These are phyloP conservation scores for Teleiodes luculella DNA, from an alignment of 2,888 invertebrate species.

Conservation along the genomic window DNA sequence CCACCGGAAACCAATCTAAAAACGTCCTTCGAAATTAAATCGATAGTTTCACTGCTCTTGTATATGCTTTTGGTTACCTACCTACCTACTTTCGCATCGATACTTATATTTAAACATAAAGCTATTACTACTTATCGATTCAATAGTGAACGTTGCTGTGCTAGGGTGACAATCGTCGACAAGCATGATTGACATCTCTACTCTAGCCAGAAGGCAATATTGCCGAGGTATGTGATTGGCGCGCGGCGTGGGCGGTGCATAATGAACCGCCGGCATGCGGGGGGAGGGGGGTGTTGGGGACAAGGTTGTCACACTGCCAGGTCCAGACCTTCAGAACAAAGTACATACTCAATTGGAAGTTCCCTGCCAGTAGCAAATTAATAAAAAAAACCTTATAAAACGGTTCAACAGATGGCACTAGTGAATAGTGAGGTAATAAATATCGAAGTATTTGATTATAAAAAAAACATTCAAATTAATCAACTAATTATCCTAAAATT, in stretches of 20 bases:
- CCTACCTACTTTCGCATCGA: background rate
- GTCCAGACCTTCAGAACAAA: too few species aligned
- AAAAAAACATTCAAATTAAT: too few species aligned
- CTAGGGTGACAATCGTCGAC: slow-evolving; percentile 37
- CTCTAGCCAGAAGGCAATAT: slow-evolving; percentile 69
- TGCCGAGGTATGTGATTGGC: slow-evolving; percentile 71
- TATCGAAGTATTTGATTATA: too few species aligned
- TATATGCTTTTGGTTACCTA: background rate
- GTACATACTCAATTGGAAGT: too few species aligned
- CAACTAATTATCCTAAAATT: too few species aligned
- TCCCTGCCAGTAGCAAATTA: too few species aligned
- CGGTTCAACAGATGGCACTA: too few species aligned
- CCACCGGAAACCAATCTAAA: too few species aligned
- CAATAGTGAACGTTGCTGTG: background rate
- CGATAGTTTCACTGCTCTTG: background rate
- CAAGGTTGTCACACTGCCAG: slow-evolving; percentile 26
- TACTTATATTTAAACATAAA: background rate
- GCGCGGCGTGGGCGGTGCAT: slow-evolving; percentile 67
- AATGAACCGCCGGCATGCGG: slow-evolving; percentile 59
- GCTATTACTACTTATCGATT: background rate
- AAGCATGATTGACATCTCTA: slow-evolving; percentile 62
- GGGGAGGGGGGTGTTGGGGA: slow-evolving; percentile 34
- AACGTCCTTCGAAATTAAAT: too few species aligned
- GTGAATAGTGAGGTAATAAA: too few species aligned
- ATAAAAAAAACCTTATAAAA: too few species aligned